phyloP scores from a whole-genome alignment of 2,888 invertebrate genomes.

The Diaprepes abbreviatus region DNA sequence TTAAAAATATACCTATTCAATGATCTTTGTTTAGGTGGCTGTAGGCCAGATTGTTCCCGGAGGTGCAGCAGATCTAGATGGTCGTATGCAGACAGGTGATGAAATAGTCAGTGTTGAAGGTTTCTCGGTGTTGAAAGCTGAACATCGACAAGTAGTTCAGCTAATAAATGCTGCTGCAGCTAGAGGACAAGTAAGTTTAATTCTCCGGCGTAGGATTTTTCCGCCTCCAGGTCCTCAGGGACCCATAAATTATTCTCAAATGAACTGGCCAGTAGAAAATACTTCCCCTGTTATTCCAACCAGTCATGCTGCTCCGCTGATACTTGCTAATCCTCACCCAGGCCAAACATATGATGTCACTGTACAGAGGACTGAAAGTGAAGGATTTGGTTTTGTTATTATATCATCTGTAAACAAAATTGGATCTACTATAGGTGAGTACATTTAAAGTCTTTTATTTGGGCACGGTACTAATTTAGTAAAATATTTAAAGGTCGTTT shows the following conservation, averaged over 20 bases:
- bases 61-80: constrained; percentile 94
- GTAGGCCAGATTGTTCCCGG: constrained; percentile 97
- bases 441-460: constrained; percentile 4
- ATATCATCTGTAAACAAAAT: constrained; percentile 94
- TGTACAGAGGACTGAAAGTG: constrained; percentile 90
- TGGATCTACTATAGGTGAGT: constrained; percentile 87
- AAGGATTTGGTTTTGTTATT: constrained; percentile 99
- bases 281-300: constrained; percentile 48
- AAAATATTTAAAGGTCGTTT: constrained; percentile 80
- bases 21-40: constrained; percentile 78
- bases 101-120: constrained; percentile 96
- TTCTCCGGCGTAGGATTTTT: constrained; percentile 73
- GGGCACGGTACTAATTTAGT: constrained; percentile 7
- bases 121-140: constrained; percentile 76
- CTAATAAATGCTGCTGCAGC: constrained; percentile 91
- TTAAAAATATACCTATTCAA: too few relatives aligned
- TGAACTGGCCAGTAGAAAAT: constrained; percentile 55
- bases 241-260: constrained; percentile 54
- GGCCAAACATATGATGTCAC: constrained; percentile 90
- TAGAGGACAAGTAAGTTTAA: constrained; percentile 84
- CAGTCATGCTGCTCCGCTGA: constrained; percentile 46
- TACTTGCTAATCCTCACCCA: constrained; percentile 64
- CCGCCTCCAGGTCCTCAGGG: constrained; percentile 55
- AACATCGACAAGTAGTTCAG: constrained; percentile 94
- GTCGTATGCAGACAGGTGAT: constrained; percentile 91